phyloP scores from a whole-genome alignment of 2,113 vertebrate species.

The Athene noctua region DNA sequence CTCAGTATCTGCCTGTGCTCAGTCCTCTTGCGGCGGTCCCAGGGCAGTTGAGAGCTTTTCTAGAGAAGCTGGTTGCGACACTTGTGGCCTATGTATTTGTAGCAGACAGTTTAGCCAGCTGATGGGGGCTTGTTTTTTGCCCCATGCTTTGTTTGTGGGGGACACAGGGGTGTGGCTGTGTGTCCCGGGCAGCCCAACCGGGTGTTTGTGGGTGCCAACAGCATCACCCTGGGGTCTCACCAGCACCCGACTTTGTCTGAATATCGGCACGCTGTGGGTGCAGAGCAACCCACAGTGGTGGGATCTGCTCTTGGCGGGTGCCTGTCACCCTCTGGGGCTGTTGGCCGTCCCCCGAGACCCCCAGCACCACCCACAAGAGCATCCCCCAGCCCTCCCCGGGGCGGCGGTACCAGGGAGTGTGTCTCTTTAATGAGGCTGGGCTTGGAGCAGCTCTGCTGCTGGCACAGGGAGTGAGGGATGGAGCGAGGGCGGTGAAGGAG shows the following conservation, averaged over 20 bases:
- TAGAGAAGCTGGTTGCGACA: background rate
- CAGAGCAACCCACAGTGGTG: background rate
- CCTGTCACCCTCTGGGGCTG: background rate
- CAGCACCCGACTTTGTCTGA: background rate
- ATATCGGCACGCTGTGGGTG: too few relatives aligned
- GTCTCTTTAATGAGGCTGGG: slow-evolving; percentile 72
- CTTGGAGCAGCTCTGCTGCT: slow-evolving; percentile 63
- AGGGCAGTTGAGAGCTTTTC: background rate
- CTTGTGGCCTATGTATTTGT: background rate
- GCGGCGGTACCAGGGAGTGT: background rate
- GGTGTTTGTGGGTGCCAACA: background rate
- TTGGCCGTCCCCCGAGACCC: background rate
- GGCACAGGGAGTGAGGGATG: slow-evolving; percentile 63
- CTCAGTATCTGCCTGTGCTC: background rate
- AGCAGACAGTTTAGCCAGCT: background rate
- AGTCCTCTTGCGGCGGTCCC: fast-evolving
- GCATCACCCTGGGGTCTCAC: background rate
- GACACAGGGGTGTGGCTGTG: fast-evolving
- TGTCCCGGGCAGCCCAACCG: background rate
- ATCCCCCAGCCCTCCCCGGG: background rate
- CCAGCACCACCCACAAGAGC: background rate
- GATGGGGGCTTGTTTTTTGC: background rate
- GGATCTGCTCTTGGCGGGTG: background rate
- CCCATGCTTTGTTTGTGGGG: background rate
- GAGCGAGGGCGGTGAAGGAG: slow-evolving; percentile 60